A percentile compares a stretch with the other conserved stretches of the same genome.
Evolutionary conservation across 2,797 vertebrate genomes (phyloP).

Genomic region (Podargus strigoides): DNA sequence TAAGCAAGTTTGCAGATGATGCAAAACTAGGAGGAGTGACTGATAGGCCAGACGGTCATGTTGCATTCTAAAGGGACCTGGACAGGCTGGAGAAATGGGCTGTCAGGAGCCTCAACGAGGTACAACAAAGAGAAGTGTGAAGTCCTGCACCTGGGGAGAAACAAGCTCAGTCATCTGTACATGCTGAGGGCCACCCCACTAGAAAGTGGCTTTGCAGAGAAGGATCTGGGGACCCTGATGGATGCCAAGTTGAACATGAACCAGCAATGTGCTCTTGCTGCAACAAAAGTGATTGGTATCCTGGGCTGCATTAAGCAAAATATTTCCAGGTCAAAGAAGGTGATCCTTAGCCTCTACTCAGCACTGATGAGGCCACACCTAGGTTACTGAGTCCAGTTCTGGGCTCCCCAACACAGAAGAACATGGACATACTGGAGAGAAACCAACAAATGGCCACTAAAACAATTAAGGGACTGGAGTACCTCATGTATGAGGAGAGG

Average conservation of each 20-base stretch:
- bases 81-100: neutral
- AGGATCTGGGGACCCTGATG: neutral
- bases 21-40: neutral
- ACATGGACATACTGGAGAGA: neutral
- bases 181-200: fast-evolving
- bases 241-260: neutral
- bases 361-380: neutral
- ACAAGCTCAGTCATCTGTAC: neutral
- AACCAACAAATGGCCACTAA: neutral
- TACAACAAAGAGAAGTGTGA: neutral
- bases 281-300: neutral
- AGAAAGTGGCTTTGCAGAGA: neutral
- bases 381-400: neutral
- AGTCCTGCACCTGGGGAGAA: neutral
- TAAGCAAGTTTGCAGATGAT: neutral
- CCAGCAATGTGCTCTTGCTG: neutral
- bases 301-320: neutral
- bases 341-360: neutral
- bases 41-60: neutral
- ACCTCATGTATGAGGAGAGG: neutral
- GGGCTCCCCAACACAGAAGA: neutral
- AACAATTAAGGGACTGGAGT: neutral
- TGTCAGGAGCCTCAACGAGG: neutral
- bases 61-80: neutral
- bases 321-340: neutral